Percentiles rank a stretch among this genome's conserved stretches.
These are phyloP conservation scores for Anthophora plumipes DNA, from an alignment of 2,888 invertebrate species.

Conservation along the genomic window DNA sequence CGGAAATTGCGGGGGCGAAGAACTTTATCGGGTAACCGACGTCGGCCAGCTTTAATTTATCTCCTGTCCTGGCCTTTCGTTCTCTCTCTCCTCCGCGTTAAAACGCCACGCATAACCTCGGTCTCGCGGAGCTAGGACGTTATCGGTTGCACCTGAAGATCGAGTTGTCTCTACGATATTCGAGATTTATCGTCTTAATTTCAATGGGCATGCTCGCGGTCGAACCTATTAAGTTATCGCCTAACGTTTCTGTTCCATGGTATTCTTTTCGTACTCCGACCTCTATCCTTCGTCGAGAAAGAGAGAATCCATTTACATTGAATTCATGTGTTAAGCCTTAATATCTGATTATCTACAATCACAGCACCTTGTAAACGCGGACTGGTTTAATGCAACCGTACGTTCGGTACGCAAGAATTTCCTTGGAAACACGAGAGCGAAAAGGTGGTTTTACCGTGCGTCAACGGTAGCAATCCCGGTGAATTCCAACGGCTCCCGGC, in stretches of 20 bases:
- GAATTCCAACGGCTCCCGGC: conserved; percentile 1
- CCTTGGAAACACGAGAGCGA: not conserved
- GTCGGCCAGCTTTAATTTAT: conserved; percentile 65
- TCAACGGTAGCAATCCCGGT: conserved; percentile 6
- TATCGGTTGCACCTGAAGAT: conserved; percentile 54
- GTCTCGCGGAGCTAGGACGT: conserved; percentile 26
- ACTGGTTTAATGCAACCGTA: not conserved
- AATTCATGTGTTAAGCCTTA: conserved; percentile 6
- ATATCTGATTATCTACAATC: conserved; percentile 27
- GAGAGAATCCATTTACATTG: conserved; percentile 32
- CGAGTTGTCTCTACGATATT: conserved; percentile 50
- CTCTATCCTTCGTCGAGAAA: too few relatives aligned
- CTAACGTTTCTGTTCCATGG: not conserved
- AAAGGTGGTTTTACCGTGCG: not conserved
- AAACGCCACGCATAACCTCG: conserved; percentile 46
- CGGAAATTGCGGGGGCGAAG: conserved; percentile 64
- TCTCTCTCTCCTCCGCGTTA: conserved; percentile 8
- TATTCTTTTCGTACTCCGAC: not conserved
- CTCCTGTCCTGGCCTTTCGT: conserved; percentile 46
- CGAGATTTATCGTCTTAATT: conserved; percentile 62
- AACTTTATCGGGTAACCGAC: conserved; percentile 64
- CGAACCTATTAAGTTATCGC: conserved; percentile 47
- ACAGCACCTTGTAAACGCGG: conserved; percentile 6
- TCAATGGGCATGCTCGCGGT: conserved; percentile 31
- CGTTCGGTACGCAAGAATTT: not conserved